phyloP scores from a whole-genome alignment of 2,113 vertebrate genomes.

The Megatriorchis doriae region DNA sequence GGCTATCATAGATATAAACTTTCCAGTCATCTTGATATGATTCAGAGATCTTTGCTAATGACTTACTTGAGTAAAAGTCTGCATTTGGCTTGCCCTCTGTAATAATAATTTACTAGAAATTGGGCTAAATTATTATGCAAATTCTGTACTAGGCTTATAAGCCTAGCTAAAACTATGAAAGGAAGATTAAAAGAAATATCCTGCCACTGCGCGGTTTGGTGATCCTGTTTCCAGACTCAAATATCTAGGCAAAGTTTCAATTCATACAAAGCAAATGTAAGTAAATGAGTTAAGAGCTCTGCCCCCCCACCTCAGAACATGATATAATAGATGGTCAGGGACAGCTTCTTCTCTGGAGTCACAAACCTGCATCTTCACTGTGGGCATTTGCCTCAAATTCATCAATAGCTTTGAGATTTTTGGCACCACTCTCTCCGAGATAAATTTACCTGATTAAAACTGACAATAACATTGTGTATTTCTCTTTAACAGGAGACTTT shows the following conservation, averaged over 20 bases:
- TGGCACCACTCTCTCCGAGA: not conserved
- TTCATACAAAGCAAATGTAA: not conserved
- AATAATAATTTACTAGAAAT: not conserved
- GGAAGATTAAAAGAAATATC: not conserved
- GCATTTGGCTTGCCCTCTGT: not conserved
- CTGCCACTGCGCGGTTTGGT: not conserved
- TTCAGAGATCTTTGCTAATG: not conserved
- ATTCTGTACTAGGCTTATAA: not conserved
- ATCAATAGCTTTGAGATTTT: not conserved
- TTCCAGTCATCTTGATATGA: not conserved
- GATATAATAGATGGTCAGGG: too few relatives aligned
- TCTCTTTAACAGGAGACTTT: not conserved
- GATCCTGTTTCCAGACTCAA: not conserved
- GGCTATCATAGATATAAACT: not conserved
- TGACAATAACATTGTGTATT: not conserved
- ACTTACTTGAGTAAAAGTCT: not conserved
- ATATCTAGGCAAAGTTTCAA: not conserved
- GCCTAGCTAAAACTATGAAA: not conserved
- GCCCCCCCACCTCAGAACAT: accelerated
- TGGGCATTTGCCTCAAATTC: not conserved
- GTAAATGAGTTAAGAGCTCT: not conserved
- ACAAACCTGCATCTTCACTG: not conserved
- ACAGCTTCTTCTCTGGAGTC: not conserved
- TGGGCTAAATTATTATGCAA: not conserved
- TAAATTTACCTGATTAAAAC: not conserved